Evolutionary conservation across 2,888 invertebrate species (phyloP).

Genomic region (Chymomyza amoena): DNA sequence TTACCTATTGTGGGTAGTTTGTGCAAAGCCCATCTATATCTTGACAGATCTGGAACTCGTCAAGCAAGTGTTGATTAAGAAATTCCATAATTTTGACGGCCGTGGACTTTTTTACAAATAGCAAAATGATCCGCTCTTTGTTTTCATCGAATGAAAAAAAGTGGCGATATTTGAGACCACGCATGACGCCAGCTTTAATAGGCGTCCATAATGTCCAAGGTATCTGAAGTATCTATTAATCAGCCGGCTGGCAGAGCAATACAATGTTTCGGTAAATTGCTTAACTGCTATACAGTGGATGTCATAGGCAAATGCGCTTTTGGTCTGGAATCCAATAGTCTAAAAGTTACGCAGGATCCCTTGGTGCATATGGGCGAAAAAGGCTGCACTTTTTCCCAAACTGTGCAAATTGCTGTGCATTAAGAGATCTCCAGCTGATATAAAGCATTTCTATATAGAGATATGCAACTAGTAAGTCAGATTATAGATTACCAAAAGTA

Average conservation of each 20-base stretch:
- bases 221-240: conserved; percentile 54
- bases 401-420: conserved; percentile 57
- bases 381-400: conserved; percentile 50
- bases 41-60: conserved; percentile 67
- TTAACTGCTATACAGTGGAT: conserved; percentile 80
- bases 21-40: conserved; percentile 46
- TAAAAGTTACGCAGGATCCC: conserved; percentile 75
- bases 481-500: conserved; percentile 52
- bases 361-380: conserved; percentile 73
- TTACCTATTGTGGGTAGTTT: conserved; percentile 56
- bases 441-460: conserved; percentile 79
- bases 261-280: conserved; percentile 71
- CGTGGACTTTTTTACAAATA: conserved; percentile 73
- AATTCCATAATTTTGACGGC: conserved; percentile 73
- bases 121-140: conserved; percentile 76
- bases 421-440: conserved; percentile 47
- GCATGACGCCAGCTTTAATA: conserved; percentile 74
- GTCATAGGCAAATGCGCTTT: conserved; percentile 80
- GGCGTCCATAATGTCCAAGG: conserved; percentile 59
- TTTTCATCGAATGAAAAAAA: conserved; percentile 75
- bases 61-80: conserved; percentile 70
- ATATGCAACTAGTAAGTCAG: conserved; percentile 67
- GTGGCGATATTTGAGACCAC: conserved; percentile 76
- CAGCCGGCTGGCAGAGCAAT: conserved; percentile 35
- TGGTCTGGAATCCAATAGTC: conserved; percentile 79